A percentile compares a stretch with the other conserved stretches of the same genome.
Evolutionary conservation across 35 echinoderm and acorn worm genomes (phyloP).

Genomic region (Patiria miniata): DNA sequence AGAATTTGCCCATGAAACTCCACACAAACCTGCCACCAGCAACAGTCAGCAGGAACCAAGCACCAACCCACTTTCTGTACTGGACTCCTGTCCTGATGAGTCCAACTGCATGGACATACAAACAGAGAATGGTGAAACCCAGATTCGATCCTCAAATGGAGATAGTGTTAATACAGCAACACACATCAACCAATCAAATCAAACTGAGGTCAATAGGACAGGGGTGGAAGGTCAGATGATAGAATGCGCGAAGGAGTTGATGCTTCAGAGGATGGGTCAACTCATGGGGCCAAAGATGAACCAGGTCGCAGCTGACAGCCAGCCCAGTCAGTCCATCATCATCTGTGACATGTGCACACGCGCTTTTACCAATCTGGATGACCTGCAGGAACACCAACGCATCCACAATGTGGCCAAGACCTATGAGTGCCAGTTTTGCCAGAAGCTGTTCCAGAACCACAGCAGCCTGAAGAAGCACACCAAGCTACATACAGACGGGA

Average conservation of each 20-base stretch:
- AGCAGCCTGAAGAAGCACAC: conserved; percentile 24
- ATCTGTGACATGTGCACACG: not conserved
- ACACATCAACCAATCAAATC: not conserved
- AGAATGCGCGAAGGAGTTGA: not conserved
- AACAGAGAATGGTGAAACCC: too few species aligned
- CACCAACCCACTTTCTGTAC: too few species aligned
- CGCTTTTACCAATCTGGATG: not conserved
- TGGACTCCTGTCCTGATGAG: too few species aligned
- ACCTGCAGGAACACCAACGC: not conserved
- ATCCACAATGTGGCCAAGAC: not conserved
- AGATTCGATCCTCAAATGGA: too few species aligned
- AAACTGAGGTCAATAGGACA: not conserved
- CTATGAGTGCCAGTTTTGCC: not conserved
- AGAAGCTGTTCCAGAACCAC: conserved; percentile 6
- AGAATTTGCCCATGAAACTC: too few species aligned
- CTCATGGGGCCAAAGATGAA: not conserved
- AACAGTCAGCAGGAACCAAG: not conserved
- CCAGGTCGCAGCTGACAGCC: not conserved
- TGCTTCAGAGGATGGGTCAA: not conserved
- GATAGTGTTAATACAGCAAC: not conserved
- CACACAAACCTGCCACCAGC: too few species aligned
- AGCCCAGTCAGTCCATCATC: not conserved
- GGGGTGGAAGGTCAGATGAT: not conserved
- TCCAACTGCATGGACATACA: too few species aligned
- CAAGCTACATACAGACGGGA: conserved; percentile 7